Conservation (phyloP, 2,113 vertebrate genomes). For the Rostratula benghalensis region DNA sequence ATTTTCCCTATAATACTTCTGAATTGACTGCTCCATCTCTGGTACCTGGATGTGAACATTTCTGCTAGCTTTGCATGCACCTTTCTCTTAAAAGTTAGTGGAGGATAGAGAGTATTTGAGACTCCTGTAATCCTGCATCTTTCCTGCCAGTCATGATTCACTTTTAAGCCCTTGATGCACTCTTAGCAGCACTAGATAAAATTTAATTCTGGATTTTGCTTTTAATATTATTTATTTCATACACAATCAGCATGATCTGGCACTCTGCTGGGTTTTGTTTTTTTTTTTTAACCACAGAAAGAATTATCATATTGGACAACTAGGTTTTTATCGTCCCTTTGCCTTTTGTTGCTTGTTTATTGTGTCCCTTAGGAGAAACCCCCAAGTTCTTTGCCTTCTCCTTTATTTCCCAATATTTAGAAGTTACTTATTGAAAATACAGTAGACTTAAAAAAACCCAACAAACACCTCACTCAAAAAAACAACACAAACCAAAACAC, state of each 20-base stretch:
- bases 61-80: neutral
- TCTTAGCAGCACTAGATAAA: neutral
- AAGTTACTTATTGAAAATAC: neutral
- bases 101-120: neutral
- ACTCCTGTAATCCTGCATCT: neutral
- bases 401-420: neutral
- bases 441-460: too few relatives aligned
- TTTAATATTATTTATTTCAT: neutral
- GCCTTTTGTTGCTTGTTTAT: neutral
- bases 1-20: neutral
- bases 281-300: neutral
- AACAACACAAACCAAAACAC: too few relatives aligned
- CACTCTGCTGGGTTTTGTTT: rapidly evolving
- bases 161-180: neutral
- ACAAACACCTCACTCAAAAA: too few relatives aligned
- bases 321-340: neutral
- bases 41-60: neutral
- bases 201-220: neutral
- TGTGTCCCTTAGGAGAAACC: neutral
- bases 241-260: neutral
- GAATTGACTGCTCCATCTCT: neutral
- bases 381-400: neutral
- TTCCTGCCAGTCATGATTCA: neutral
- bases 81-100: neutral
- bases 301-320: neutral